Evolutionary conservation across 2,888 invertebrate species (phyloP), one percentile per base, ranked within the genome.

Genomic region (Xanthorhoe spadicearia): DNA sequence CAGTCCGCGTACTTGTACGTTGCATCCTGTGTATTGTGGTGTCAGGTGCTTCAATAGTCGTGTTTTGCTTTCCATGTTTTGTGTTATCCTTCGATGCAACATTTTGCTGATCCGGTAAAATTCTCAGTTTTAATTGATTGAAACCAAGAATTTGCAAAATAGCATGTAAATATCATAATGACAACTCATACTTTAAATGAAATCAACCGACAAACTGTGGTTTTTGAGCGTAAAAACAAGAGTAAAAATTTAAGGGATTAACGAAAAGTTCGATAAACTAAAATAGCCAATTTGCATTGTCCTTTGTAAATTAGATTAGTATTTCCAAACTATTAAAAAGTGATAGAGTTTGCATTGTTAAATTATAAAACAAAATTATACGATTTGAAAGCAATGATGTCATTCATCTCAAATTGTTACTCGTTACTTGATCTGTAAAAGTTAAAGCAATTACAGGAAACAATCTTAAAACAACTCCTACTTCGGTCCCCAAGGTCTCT

Each of bases 21-120:
- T 65, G 74, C 81, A 83, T 88, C 87, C 87, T 84, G 85, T 83
- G 76, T 71, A 78, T 86, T 85, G 83, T 70, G 32, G 65, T 73
- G 73, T 74, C 77, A 64, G 71, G 74, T 74, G 70, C 76, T 71
- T 54, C 76, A 75, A 77, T 77, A 68, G 58, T 74, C 64, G 68
- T 74, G 74, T 75, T 74, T 72, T 51, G 32, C 46, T 23, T 32
- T 51, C 48, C 50, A 68, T 43, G 55, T 53, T 60, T 53, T 48
- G 35, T 56, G 35, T 43, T 38, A 60, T 51, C 35, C 23, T 35
- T 46, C 50, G n/a, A 51, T 68, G 32, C 50, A 18, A 32, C 35
- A 17, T 43, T 43, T 43, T 43, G 23, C 38, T 10, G 38, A 18
- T 58, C 6, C 23, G 38, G 51, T 17, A 15, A n/a, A 38, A 10